Evolutionary conservation across 2,113 vertebrate genomes (phyloP).

Genomic region (Xyliphius kryptos): DNA sequence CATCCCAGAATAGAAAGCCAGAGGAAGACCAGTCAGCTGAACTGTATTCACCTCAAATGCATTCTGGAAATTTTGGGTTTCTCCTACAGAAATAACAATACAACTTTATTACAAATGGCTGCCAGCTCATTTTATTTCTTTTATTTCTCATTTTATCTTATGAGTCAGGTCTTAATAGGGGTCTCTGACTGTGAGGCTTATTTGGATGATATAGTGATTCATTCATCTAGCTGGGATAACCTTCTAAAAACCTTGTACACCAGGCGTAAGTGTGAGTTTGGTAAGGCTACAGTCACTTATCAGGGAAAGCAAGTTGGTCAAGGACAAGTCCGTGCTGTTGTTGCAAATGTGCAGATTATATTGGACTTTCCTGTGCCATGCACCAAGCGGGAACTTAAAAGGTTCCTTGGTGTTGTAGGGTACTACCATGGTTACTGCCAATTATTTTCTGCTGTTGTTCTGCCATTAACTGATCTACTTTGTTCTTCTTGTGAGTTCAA

Average conservation of each 20-base stretch:
- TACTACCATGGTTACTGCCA: too few species aligned
- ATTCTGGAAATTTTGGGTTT: conserved; percentile 85
- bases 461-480: too few species aligned
- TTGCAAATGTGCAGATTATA: too few species aligned
- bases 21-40: conserved; percentile 74
- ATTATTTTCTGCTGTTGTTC: too few species aligned
- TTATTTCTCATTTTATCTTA: too few species aligned
- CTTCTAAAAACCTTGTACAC: background rate
- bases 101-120: background rate
- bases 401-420: too few species aligned
- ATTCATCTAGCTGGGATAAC: background rate
- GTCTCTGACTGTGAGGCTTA: background rate
- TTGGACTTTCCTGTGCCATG: too few species aligned
- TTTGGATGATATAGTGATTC: background rate
- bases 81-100: conserved; percentile 63
- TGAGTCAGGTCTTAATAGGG: background rate
- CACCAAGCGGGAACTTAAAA: too few species aligned
- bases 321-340: background rate
- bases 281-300: background rate
- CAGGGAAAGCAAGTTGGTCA: background rate
- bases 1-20: conserved; percentile 98
- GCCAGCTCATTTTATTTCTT: too few species aligned
- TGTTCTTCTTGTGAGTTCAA: too few species aligned
- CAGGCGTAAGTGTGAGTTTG: background rate
- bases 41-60: conserved; percentile 75